Evolutionary conservation across 2,113 vertebrate species (phyloP), one percentile per base, ranked within the genome.

Genomic region (Parotia lawesii): DNA sequence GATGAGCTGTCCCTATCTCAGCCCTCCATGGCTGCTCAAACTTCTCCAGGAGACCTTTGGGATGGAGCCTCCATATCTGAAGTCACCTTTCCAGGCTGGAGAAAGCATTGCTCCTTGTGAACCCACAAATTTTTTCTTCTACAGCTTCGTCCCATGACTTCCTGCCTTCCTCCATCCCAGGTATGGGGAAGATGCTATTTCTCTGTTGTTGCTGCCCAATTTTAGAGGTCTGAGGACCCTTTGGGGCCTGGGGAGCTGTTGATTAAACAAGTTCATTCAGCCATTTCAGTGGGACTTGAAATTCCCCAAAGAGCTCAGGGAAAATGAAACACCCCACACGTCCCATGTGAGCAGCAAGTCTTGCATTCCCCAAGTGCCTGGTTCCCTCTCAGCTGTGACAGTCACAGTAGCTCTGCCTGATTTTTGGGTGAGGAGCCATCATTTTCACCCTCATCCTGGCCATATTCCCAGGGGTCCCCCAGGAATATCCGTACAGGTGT

Each of bases 301-400:
- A 80, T 66, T 71, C 66, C 48, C 38, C 3, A 1, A 35, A 0
- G 3, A 89, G 20, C 37, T 65, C 1, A 2, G 6, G 25, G 50
- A 54, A 54, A 84, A 77, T 23, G 10, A 65, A 86, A 37, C 13
- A 65, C n/a, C 24, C 57, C 25, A 47, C 29, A 44, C 12, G 31
- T n/a, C 40, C 70, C 48, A 22, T 8, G 33, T 13, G 17, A 72
- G 51, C 66, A 82, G 61, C 60, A 58, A 33, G 9, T 5, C 65
- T 56, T 70, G 19, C 0, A 0, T 9, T 57, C 53, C 70, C 33
- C 0, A 0, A 12, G 15, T 3, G 15, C 65, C 22, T 6, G 1
- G 9, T 8, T 80, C 31, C 28, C 56, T 77, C 50, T 19, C 65
- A 73, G 23, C 23, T 27, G 15, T 37, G 42, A 27, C 10, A n/a